A percentile compares a stretch with the other conserved stretches of the same genome.
Conservation (phyloP, 2,888 invertebrate species). For the Pycnomerus fuliginosus region DNA sequence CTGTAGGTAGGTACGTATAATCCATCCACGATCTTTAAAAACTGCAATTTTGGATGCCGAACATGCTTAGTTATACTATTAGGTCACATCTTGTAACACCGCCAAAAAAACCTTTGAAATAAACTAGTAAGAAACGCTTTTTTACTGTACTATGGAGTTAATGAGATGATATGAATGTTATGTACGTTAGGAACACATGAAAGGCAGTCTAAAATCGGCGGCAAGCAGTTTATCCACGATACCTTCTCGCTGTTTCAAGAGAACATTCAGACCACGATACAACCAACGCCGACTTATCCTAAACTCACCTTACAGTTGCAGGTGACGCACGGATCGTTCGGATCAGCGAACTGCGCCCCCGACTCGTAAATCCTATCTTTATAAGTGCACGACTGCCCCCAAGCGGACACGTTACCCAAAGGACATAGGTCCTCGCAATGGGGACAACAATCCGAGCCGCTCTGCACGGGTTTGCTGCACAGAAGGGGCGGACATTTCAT, state of each 20-base stretch:
- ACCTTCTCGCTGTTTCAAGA: conserved; percentile 4
- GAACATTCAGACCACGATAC: conserved; percentile 41
- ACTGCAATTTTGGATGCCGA: too few relatives aligned
- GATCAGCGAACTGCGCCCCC: conserved; percentile 61
- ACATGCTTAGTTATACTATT: too few relatives aligned
- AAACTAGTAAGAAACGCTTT: too few relatives aligned
- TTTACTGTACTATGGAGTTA: conserved; percentile 1
- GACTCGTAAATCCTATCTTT: conserved; percentile 61
- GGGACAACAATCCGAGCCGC: conserved; percentile 70
- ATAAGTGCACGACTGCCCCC: conserved; percentile 61
- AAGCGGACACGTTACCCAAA: conserved; percentile 43
- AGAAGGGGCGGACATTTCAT: conserved; percentile 75
- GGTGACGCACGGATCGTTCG: conserved; percentile 67
- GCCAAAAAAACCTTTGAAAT: too few relatives aligned
- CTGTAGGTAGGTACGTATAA: too few relatives aligned
- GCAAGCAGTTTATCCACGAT: neutral
- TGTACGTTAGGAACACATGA: conserved; percentile 27
- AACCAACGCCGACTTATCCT: conserved; percentile 10
- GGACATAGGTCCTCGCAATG: conserved; percentile 63
- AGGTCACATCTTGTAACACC: too few relatives aligned
- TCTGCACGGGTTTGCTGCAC: conserved; percentile 64
- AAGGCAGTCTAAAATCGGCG: conserved; percentile 28
- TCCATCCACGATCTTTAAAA: too few relatives aligned
- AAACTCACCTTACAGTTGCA: conserved; percentile 72
- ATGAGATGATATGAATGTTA: conserved; percentile 26